Evolutionary conservation across 2,888 invertebrate species (phyloP).

Genomic region (Arctia plantaginis): DNA sequence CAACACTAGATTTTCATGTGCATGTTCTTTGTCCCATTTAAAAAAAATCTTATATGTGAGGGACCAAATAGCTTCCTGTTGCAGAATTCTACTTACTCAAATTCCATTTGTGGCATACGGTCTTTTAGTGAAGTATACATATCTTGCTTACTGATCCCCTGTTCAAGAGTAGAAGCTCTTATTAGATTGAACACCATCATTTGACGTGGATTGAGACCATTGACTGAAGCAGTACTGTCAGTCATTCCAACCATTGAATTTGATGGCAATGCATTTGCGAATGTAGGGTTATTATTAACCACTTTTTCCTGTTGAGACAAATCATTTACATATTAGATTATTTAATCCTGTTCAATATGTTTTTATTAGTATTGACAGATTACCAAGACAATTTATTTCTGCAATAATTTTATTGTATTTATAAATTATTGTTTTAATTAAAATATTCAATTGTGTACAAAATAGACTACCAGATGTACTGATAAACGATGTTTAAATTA

Average conservation of each 20-base stretch:
- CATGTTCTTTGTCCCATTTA: not conserved
- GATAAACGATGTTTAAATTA: not conserved
- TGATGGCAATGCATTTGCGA: conserved; percentile 70
- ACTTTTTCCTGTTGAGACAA: conserved; percentile 66
- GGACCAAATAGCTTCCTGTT: not conserved
- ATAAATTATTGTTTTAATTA: too few species aligned
- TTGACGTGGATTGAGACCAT: conserved; percentile 80
- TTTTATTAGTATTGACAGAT: not conserved
- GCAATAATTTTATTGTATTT: too few species aligned
- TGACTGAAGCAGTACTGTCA: conserved; percentile 69
- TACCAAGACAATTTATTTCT: not conserved
- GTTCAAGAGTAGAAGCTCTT: conserved; percentile 76
- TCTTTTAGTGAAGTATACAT: conserved; percentile 79
- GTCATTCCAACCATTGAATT: conserved; percentile 79
- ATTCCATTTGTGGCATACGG: conserved; percentile 78
- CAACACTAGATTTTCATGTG: not conserved
- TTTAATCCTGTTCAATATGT: not conserved
- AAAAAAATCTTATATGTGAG: not conserved
- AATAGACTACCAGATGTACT: too few species aligned
- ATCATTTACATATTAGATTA: not conserved
- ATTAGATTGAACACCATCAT: conserved; percentile 83
- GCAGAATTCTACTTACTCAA: conserved; percentile 73
- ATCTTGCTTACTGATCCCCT: conserved; percentile 82
- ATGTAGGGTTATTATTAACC: conserved; percentile 62
- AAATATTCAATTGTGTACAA: too few species aligned